Evolutionary conservation across 2,888 invertebrate genomes (phyloP).

Genomic region (Phania funesta): DNA sequence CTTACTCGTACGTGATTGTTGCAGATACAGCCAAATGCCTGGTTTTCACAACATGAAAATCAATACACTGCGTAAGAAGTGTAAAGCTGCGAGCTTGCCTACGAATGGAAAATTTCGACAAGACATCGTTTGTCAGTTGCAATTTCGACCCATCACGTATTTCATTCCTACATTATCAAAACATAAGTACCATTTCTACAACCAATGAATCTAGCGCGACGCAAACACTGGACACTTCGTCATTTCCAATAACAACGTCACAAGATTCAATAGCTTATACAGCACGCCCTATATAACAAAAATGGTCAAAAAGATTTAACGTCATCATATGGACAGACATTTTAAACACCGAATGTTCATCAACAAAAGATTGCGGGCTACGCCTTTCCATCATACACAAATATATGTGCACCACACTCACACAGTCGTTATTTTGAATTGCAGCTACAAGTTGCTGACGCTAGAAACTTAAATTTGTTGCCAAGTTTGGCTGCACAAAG

Average conservation of each 20-base stretch:
- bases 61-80: slow-evolving; percentile 21
- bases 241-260: neutral
- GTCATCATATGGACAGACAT: no score
- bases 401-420: no score
- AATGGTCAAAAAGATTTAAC: no score
- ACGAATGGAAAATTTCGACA: neutral
- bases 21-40: neutral
- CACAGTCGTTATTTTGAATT: slow-evolving; percentile 10
- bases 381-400: no score
- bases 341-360: no score
- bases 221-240: neutral
- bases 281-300: neutral
- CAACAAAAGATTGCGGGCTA: no score
- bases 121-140: neutral
- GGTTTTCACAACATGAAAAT: slow-evolving; percentile 7
- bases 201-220: neutral
- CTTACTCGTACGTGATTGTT: neutral
- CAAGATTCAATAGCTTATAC: neutral
- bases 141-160: neutral
- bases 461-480: no score
- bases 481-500: neutral
- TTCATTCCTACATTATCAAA: neutral
- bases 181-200: neutral
- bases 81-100: slow-evolving; percentile 19
- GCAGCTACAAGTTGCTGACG: neutral